Base-by-base conservation (phyloP, 2,888 invertebrate genomes). In the Drosophila dives region DNA sequence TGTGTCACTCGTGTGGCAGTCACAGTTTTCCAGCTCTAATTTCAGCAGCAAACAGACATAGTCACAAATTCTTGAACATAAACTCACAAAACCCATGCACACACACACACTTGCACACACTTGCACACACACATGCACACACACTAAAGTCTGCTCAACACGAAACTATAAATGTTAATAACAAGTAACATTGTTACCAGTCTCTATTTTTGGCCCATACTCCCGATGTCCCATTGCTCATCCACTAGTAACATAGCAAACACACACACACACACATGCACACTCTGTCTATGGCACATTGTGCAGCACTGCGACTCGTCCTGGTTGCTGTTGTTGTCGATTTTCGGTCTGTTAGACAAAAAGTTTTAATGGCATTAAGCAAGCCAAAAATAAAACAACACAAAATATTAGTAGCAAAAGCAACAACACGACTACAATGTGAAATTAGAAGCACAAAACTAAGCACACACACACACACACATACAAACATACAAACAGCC, bases 141-240 rank as follows among this genome's bases (percentile, higher is more conserved):
- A 33, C n/a, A 26, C 29, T 79, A 26, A 20, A 69, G 45, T 76
- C 48, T 42, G 50, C 48, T 59, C 79, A 75, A 83, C 85, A 89
- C 80, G 85, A 84, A 80, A 84, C 89, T 89, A 86, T 89, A 84
- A 89, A 86, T 86, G 85, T 89, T 89, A 89, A 86, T 86, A 85
- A 81, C 77, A 67, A 74, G 77, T 65, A 77, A 81, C 81, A 77
- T 77, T 80, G 78, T 80, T 78, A 65, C 33, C 63, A 76, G 78
- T 50, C 8, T 38, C 29, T 29, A 29, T 65, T 62, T 64, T 74
- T 74, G 63, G 36, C 64, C 61, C 38, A 48, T 40, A 48, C 62
- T 71, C 62, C 12, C 45, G 55, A 10, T 55, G 62, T 33, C 54
- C 42, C 61, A 58, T 54, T 55, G 71, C 75, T 68, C 68, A 77